Evolutionary conservation across 2,888 invertebrate species (phyloP), one percentile per base, ranked within the genome.

Genomic region (Choreutis nemorana): DNA sequence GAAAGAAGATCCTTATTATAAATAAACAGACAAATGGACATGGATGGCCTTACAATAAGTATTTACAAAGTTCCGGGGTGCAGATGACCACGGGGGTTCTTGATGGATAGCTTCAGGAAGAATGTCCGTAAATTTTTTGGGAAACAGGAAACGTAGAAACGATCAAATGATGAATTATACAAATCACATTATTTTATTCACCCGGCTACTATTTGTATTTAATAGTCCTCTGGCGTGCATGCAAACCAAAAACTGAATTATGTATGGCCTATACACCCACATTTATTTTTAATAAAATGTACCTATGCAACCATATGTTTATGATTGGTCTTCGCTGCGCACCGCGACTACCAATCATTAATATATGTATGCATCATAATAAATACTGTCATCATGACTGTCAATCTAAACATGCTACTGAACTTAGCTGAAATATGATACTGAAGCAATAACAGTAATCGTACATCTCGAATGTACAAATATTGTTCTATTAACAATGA

Each of bases 401-500:
- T 30, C 33, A 27, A 25, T 30, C 18, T 11, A 21, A 6, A 12
- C 23, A 23, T 9, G 10, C 23, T 9, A 23, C 7, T 10, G 10
- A n/a, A 6, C 23, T n/a, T 4, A 23, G 34, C 38, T 37, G 47
- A 44, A 57, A 57, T 44, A 51, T 42, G 55, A 57, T 53, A 53
- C 40, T 42, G 47, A 39, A 36, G 50, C 56, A 49, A 66, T 72
- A 70, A 66, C 64, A 53, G 68, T 72, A 66, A 77, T 57, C 68
- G 61, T 75, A 68, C 50, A 73, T 77, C 67, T 72, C 54, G 36
- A 50, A 51, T 50, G 62, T 65, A 75, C 72, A 75, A 77, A 78
- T 77, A 77, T 78, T 78, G 64, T 67, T 66, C 75, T 73, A 75
- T 71, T 75, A 73, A 77, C 73, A 73, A 78, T 78, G 73, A 75